Conservation (phyloP, 2,113 vertebrate species). For the Tachysurus fulvidraco region DNA sequence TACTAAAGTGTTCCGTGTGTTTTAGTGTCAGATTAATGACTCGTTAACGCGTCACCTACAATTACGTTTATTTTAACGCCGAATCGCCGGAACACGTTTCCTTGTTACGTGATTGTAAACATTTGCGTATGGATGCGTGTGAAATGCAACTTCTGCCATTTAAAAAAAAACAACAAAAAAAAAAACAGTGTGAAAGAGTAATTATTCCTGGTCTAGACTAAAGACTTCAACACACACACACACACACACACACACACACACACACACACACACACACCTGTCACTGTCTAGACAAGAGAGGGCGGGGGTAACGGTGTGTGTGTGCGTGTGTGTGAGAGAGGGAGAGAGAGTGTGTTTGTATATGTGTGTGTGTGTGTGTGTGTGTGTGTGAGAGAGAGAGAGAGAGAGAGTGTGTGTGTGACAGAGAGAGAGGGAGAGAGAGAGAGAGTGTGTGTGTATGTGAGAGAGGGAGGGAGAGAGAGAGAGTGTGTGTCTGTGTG, state of each 20-base stretch:
- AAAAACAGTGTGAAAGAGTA: slow-evolving; percentile 49
- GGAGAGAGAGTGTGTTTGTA: neutral
- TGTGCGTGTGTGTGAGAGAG: no score
- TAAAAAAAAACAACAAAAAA: neutral
- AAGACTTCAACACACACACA: slow-evolving; percentile 48
- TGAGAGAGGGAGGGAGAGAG: no score
- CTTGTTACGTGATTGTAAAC: neutral
- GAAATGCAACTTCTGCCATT: neutral
- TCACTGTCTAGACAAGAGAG: slow-evolving; percentile 79
- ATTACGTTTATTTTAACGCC: neutral
- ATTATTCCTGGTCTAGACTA: slow-evolving; percentile 69
- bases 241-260: slow-evolving; percentile 68
- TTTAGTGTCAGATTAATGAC: neutral
- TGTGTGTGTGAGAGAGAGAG: no score
- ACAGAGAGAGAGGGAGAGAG: no score
- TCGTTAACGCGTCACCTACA: neutral
- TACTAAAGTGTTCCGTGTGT: neutral
- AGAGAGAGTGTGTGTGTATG: no score
- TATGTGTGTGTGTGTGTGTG: no score
- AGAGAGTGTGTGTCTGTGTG: no score
- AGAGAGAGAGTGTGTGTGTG: no score
- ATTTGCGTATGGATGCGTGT: neutral
- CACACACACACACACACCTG: slow-evolving; percentile 74
- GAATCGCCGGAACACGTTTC: neutral
- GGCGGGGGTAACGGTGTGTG: slow-evolving; percentile 61